Evolutionary conservation across 2,888 invertebrate species (phyloP).

Genomic region (Cataglyphis altisquamis): DNA sequence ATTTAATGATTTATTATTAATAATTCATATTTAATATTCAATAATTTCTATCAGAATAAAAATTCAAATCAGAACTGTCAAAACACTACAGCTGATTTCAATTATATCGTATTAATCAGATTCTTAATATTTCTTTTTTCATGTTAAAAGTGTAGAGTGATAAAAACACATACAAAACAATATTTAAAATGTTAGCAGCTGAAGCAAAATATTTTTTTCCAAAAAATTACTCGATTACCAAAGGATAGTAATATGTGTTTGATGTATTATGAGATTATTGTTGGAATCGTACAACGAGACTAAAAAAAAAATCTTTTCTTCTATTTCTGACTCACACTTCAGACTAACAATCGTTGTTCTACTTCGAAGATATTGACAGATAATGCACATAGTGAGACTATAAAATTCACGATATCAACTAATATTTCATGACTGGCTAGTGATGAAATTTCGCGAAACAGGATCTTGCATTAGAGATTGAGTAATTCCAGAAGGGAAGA

Average conservation of each 20-base stretch:
- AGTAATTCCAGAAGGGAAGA: neutral
- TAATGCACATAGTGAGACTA: conserved; percentile 13
- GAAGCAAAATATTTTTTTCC: neutral
- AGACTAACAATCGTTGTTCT: conserved; percentile 13
- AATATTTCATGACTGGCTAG: neutral
- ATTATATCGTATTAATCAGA: no score
- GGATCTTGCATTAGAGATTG: conserved; percentile 26
- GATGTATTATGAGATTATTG: conserved; percentile 11
- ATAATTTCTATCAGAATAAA: no score
- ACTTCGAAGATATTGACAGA: conserved; percentile 34
- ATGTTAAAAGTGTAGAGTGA: neutral
- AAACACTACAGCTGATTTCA: neutral
- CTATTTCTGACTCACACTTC: neutral
- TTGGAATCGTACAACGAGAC: neutral
- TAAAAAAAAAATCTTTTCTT: neutral
- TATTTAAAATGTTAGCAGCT: neutral
- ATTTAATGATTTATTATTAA: no score
- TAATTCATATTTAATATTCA: no score
- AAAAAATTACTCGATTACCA: neutral
- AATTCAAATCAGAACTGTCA: neutral
- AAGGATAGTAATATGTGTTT: neutral
- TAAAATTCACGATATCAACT: conserved; percentile 39
- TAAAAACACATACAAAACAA: neutral
- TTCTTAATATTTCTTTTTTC: neutral
- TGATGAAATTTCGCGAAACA: conserved; percentile 31